These are phyloP conservation scores for Pollenia angustigena DNA, from an alignment of 2,888 invertebrate species.

Conservation along the genomic window DNA sequence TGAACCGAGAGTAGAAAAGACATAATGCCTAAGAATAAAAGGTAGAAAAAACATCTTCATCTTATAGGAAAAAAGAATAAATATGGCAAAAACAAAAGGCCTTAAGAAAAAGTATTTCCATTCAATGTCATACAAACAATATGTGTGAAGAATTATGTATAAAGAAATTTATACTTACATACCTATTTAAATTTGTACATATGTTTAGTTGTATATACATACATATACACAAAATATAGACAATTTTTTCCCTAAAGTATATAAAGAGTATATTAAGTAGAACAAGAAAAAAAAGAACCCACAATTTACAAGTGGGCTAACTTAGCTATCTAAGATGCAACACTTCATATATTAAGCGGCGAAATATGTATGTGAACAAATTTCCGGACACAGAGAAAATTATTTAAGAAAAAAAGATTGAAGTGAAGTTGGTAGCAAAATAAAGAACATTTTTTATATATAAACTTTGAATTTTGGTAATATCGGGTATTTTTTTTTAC, in stretches of 20 bases:
- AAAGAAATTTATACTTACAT: constrained; percentile 20
- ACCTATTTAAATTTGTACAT: constrained; percentile 21
- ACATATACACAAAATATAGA: background rate
- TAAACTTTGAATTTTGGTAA: too few relatives aligned
- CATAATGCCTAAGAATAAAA: constrained; percentile 33
- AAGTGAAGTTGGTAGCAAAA: too few relatives aligned
- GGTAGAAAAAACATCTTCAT: constrained; percentile 25
- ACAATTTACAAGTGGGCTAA: constrained; percentile 73
- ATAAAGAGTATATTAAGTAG: constrained; percentile 35
- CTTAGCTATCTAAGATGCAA: constrained; percentile 74
- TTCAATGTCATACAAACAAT: constrained; percentile 58
- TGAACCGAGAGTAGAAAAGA: constrained; percentile 64
- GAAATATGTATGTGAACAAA: background rate
- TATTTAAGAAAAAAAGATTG: too few relatives aligned
- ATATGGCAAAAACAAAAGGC: constrained; percentile 20
- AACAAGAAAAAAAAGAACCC: constrained; percentile 52
- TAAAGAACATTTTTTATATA: too few relatives aligned
- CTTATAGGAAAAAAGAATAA: constrained; percentile 3
- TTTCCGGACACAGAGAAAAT: constrained; percentile 35
- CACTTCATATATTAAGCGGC: constrained; percentile 65
- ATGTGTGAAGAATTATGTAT: constrained; percentile 36
- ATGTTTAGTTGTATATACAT: background rate
- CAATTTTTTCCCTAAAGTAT: background rate
- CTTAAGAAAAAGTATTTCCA: constrained; percentile 24
- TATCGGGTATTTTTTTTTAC: too few relatives aligned